phyloP scores from a whole-genome alignment of 1,140 invertebrate species.

The Orchesella cincta region DNA sequence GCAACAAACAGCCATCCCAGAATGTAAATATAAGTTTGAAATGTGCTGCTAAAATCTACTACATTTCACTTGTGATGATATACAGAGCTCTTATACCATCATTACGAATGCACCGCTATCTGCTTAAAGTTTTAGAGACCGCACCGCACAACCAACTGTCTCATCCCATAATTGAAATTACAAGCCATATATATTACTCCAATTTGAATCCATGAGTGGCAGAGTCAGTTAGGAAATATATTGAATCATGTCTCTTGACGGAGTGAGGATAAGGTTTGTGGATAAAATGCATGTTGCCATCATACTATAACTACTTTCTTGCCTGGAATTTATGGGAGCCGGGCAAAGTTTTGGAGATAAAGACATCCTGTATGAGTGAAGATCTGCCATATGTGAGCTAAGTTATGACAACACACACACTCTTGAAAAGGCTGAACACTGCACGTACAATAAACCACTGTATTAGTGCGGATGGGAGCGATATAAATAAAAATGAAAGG shows the following conservation, averaged over 20 bases:
- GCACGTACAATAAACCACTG: conserved; percentile 4
- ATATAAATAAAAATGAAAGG: conserved; percentile 30
- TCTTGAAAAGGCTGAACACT: not conserved
- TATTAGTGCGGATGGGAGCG: conserved; percentile 19
- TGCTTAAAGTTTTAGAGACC: no score
- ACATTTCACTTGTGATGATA: not conserved
- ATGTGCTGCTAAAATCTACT: not conserved
- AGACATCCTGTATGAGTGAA: not conserved
- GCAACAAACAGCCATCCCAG: not conserved
- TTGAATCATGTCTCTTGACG: conserved; percentile 20
- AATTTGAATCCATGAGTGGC: not conserved
- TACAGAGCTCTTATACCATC: no score
- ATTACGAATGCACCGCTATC: no score
- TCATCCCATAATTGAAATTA: conserved; percentile 21
- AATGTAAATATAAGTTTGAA: not conserved
- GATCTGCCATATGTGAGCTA: no score
- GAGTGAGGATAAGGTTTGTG: conserved; percentile 7
- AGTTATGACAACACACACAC: no score
- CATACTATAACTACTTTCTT: conserved; percentile 9
- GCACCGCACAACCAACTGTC: conserved; percentile 2
- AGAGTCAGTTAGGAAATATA: conserved; percentile 2
- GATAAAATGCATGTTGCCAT: no score
- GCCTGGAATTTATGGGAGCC: conserved; percentile 4
- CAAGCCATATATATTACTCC: conserved; percentile 5
- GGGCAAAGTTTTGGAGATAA: not conserved